These are phyloP conservation scores for Eutolmus rufibarbis DNA, from an alignment of 2,888 invertebrate species.

Conservation along the genomic window DNA sequence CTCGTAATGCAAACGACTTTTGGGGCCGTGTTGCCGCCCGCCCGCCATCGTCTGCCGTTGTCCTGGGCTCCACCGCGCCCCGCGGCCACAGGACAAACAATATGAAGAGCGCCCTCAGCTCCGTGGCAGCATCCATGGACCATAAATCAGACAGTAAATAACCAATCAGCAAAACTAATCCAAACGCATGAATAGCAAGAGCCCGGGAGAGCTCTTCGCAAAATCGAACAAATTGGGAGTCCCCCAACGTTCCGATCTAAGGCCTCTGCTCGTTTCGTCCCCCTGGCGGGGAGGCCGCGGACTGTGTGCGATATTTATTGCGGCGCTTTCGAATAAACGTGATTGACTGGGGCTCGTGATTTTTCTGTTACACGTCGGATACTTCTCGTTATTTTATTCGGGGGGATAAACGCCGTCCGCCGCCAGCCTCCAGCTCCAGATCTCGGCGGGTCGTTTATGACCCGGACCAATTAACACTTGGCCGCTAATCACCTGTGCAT, in stretches of 20 bases:
- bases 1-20: not conserved
- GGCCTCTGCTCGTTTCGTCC: not conserved
- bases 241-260: not conserved
- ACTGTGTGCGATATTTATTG: not conserved
- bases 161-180: constrained; percentile 13
- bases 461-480: not conserved
- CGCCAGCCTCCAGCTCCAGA: not conserved
- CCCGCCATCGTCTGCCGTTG: not conserved
- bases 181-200: not conserved
- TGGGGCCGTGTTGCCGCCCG: not conserved
- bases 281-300: not conserved
- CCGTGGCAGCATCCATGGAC: not conserved
- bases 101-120: not conserved
- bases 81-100: not conserved
- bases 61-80: not conserved
- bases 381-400: not conserved
- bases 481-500: not conserved
- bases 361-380: not conserved
- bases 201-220: not conserved
- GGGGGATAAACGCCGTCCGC: not conserved
- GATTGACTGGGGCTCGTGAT: not conserved
- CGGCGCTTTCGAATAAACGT: not conserved
- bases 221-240: not conserved
- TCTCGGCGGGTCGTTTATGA: not conserved
- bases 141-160: not conserved